Base-by-base conservation (phyloP, 2,888 invertebrate species). In the Cataglyphis albicans region DNA sequence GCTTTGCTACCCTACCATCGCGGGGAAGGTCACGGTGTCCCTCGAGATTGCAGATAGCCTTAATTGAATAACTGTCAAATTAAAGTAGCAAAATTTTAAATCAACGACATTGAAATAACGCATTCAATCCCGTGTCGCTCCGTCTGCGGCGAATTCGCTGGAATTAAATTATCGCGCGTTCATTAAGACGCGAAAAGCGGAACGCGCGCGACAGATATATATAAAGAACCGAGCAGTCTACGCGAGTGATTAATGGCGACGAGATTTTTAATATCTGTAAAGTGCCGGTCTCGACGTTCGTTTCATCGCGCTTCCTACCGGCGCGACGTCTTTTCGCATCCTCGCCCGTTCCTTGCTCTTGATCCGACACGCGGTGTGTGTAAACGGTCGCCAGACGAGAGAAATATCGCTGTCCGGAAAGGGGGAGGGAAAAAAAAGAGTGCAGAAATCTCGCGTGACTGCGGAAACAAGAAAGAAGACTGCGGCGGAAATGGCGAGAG, bases 11-110 rank as follows among this genome's bases (percentile, higher is more conserved):
- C 48, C 78, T 81, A 84, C 63, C 82, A 78, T 80, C 82, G 86
- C 84, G 84, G 75, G 68, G 21, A 52, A 78, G 76, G 57, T 68
- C 68, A 78, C 78, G 41, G 32, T 6, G 55, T 6, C 25, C 52
- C 48, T 32, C 6, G 44, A 76, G 67, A 68, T 67, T 35, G 82
- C 44, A 55, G 89, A 89, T 89, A 89, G 83, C 80, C 84, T 82
- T 90, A 88, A 90, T 90, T 87, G 89, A 90, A 89, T 90, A 88
- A 89, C 88, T 83, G 89, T 88, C 89, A 84, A 90, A 89, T 89
- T 88, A 89, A 86, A 84, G 82, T 81, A 72, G 85, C 87, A 81
- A 84, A 81, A 83, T 84, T 86, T 86, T 84, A 84, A 89, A 89
- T 90, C 88, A 86, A 78, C 83, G 75, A 84, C 78, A 84, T 88